Base-by-base conservation (phyloP, 2,888 invertebrate genomes). In the Clivina fossor region DNA sequence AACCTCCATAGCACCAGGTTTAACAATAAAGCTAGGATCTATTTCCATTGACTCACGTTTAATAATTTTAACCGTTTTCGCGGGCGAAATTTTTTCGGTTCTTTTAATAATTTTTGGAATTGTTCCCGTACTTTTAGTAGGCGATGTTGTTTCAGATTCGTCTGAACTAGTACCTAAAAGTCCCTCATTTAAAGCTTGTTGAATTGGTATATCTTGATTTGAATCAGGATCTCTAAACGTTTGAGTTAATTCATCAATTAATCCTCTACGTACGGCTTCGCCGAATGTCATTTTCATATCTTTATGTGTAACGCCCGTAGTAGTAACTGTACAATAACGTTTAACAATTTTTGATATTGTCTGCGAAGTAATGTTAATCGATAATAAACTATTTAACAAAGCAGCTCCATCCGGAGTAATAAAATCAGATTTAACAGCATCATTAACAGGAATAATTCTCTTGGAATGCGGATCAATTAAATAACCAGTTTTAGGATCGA, bases 331-430 rank as follows among this genome's bases (percentile, higher is more conserved):
- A 2, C 90, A 88, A 68, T 90, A 87, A 16, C 88, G 80, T 70
- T 88, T 88, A 26, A 93, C 85, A 43, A 91, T 85, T 71, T 88
- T 89, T 3, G 90, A 91, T 22, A 92, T 88, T 4, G 91, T 90
- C 70, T 91, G 89, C 13, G 90, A 86, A 2, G 93, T 93, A 30
- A 94, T 82, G 7, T 91, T 90, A 48, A 96, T 90, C 69, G 91
- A 91, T 49, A 94, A 75, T 49, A 95, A 77, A 65, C 90, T 91
- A 73, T 88, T 90, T 58, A 91, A 78, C 68, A 91, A 79, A 56
- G 91, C 85, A 40, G 93, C 93, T 56, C 94, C 94, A 73, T 91
- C 90, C 0, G 90, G 85, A 8, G 91, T 88, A 26, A 95, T 88
- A 65, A 92, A 79, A 66, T 90, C 88, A 55, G 86, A 83, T 71